A percentile compares a stretch with the other conserved stretches of the same genome.
Evolutionary conservation across 2,113 vertebrate species (phyloP).

Genomic region (Scytalopus superciliaris): DNA sequence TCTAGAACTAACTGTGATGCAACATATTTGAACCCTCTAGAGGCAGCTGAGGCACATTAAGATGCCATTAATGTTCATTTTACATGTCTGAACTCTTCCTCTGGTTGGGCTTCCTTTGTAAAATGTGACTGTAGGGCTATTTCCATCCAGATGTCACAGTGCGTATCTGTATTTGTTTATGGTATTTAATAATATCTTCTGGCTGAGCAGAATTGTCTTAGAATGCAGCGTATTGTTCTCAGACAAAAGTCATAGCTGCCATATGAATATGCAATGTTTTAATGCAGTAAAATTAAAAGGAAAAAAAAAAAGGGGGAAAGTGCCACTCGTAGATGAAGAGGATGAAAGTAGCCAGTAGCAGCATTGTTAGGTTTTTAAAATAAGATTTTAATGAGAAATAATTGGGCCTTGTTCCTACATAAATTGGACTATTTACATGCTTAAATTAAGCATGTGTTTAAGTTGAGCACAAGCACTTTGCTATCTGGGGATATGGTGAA

Average conservation of each 20-base stretch:
- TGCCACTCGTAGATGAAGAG: not conserved
- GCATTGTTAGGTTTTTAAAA: not conserved
- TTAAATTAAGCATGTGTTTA: constrained; percentile 16
- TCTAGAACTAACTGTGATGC: not conserved
- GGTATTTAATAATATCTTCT: constrained; percentile 41
- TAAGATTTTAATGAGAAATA: not conserved
- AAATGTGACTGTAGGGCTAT: constrained; percentile 2
- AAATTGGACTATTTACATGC: not conserved
- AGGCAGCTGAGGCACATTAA: constrained; percentile 21
- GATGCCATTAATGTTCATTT: constrained; percentile 32
- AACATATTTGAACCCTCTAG: constrained; percentile 3
- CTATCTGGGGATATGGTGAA: constrained; percentile 3
- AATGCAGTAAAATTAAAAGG: not conserved
- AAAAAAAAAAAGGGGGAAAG: not conserved
- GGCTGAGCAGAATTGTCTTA: not conserved
- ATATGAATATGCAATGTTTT: not conserved
- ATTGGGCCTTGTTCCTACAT: not conserved
- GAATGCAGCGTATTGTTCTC: not conserved
- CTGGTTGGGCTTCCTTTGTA: not conserved
- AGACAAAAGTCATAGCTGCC: not conserved
- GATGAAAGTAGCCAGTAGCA: not conserved
- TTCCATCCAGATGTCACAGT: constrained; percentile 56
- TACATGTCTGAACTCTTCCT: not conserved
- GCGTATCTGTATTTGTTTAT: constrained; percentile 25
- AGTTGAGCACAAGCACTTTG: not conserved